Percentiles rank a stretch among this genome's conserved stretches.
phyloP scores from a whole-genome alignment of 2,888 invertebrate species.

The Lacanobia wlatinum region DNA sequence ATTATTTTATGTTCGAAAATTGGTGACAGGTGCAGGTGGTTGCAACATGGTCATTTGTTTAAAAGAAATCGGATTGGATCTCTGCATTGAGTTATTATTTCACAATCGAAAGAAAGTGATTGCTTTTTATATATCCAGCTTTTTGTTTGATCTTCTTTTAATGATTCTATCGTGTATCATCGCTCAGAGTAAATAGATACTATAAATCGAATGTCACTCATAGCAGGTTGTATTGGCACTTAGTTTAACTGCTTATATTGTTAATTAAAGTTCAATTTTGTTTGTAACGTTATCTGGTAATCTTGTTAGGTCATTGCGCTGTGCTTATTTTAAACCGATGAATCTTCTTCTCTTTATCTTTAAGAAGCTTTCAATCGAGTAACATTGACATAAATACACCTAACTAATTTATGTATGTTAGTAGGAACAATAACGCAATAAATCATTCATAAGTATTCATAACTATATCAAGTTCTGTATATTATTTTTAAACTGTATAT shows the following conservation, averaged over 20 bases:
- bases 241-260: background rate
- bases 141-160: slow-evolving; percentile 48
- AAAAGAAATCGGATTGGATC: slow-evolving; percentile 70
- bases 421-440: slow-evolving; percentile 32
- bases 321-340: background rate
- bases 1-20: slow-evolving; percentile 79
- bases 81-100: slow-evolving; percentile 82
- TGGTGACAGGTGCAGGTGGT: slow-evolving; percentile 81
- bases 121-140: slow-evolving; percentile 43
- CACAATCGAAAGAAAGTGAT: slow-evolving; percentile 72
- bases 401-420: slow-evolving; percentile 40
- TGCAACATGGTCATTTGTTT: slow-evolving; percentile 75
- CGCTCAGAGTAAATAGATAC: slow-evolving; percentile 23
- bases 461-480: slow-evolving; percentile 43
- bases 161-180: slow-evolving; percentile 48
- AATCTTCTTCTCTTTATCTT: background rate
- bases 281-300: background rate
- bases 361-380: background rate
- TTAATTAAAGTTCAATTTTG: slow-evolving; percentile 18
- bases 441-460: slow-evolving; percentile 36
- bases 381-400: background rate
- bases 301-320: slow-evolving; percentile 4
- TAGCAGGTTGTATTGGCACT: background rate
- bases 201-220: slow-evolving; percentile 41
- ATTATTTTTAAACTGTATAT: slow-evolving; percentile 9